These are phyloP conservation scores for Hippocampus mohnikei DNA, from an alignment of 2,113 vertebrate species.

Conservation along the genomic window DNA sequence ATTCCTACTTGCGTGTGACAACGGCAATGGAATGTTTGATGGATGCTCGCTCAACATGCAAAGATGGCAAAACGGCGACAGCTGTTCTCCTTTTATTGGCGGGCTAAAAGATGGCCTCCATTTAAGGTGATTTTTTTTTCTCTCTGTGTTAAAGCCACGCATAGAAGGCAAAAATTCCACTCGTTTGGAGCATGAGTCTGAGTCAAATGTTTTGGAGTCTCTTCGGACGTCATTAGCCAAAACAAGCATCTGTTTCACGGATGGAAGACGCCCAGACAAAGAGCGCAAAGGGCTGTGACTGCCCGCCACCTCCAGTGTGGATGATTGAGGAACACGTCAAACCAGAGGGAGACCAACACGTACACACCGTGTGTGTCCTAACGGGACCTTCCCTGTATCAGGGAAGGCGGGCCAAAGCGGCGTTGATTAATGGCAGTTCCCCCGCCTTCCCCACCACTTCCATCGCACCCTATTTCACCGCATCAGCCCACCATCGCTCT, in stretches of 20 bases:
- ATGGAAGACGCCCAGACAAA: background rate
- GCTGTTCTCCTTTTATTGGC: too few species aligned
- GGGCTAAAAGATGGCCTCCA: too few species aligned
- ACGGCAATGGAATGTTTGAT: too few species aligned
- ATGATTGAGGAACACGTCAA: conserved; percentile 47
- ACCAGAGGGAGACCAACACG: conserved; percentile 22
- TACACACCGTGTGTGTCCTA: conserved; percentile 29
- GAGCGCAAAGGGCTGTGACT: conserved; percentile 21
- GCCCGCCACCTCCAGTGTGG: conserved; percentile 24
- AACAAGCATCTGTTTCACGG: conserved; percentile 9
- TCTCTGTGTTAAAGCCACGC: too few species aligned
- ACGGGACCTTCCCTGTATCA: conserved; percentile 26
- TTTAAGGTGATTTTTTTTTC: too few species aligned
- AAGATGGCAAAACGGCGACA: too few species aligned
- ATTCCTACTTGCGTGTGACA: too few species aligned
- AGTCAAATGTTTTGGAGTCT: too few species aligned
- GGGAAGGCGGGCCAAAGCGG: conserved; percentile 49
- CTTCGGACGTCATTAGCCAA: background rate
- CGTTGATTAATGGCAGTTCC: conserved; percentile 58
- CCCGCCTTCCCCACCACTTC: conserved; percentile 10
- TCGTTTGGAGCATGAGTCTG: too few species aligned
- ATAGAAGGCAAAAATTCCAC: too few species aligned
- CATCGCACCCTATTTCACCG: conserved; percentile 53
- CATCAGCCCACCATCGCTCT: conserved; percentile 21
- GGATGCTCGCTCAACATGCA: too few species aligned